Conservation (phyloP, 2,888 invertebrate genomes). For the Tanytarsus gracilentus region DNA sequence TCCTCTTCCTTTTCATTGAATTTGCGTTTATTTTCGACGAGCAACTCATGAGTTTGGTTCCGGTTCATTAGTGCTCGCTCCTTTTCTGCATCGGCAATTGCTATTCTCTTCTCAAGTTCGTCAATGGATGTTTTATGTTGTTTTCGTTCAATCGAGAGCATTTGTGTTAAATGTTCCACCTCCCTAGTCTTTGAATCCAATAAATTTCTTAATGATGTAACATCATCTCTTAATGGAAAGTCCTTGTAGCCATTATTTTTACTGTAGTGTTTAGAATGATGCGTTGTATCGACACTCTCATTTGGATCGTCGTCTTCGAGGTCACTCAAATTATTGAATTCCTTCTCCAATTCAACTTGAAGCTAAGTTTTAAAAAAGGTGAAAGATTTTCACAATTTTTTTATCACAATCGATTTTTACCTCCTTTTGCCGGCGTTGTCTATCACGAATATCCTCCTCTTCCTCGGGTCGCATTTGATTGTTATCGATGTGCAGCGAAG, state of each 20-base stretch:
- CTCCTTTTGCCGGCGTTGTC: constrained; percentile 57
- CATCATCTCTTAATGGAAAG: constrained; percentile 11
- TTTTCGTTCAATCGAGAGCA: constrained; percentile 35
- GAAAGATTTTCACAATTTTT: constrained; percentile 26
- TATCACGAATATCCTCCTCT: constrained; percentile 60
- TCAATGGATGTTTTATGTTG: constrained; percentile 40
- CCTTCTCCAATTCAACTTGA: constrained; percentile 53
- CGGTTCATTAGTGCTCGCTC: constrained; percentile 51
- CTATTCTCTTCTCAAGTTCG: constrained; percentile 49
- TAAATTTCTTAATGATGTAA: constrained; percentile 4
- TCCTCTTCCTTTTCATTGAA: constrained; percentile 39
- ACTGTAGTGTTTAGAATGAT: background rate
- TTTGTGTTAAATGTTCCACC: constrained; percentile 43
- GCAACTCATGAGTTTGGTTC: constrained; percentile 54
- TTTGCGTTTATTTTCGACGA: constrained; percentile 45
- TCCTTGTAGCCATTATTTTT: background rate
- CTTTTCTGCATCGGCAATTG: constrained; percentile 51
- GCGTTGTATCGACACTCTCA: constrained; percentile 48
- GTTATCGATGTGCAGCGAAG: constrained; percentile 55
- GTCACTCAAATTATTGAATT: constrained; percentile 59
- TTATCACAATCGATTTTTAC: constrained; percentile 39
- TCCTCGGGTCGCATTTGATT: constrained; percentile 54
- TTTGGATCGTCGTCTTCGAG: constrained; percentile 54
- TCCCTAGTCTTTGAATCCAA: constrained; percentile 30
- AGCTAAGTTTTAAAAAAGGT: constrained; percentile 46